Base-by-base conservation (phyloP, 2,113 vertebrate species). In the Eleginops maclovinus region DNA sequence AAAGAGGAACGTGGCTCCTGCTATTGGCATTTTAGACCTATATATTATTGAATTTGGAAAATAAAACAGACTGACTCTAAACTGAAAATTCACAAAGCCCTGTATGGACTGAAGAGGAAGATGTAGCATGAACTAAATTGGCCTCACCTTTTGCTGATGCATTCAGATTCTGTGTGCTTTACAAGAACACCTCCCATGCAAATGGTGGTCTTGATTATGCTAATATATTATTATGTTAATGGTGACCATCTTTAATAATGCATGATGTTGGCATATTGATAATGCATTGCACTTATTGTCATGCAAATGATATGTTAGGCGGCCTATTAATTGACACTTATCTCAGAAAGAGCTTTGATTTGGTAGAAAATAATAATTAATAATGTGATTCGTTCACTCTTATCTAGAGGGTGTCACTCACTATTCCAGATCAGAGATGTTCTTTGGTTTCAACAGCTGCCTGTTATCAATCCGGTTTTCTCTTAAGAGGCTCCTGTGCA, bases 201-300 rank as follows among this genome's bases (percentile, higher is more conserved):
- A 92, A 93, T 92, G 50, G 46, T 51, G 53, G 62, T 72, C 82
- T 84, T 92, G 87, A 93, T 93, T 93, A 93, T 94, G 92, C 85
- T 74, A 93, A 93, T 93, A 72, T 82, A 90, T 89, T 61, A 92
- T 89, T 90, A 94, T 93, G 91, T 89, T 92, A 92, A 93, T 93
- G 59, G 51, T 46, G 74, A 17, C 56, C 84, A 85, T 89, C 86
- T 90, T 94, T 92, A 94, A 93, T 93, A 91, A 93, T 92, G 90
- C 89, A 94, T 92, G 92, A 91, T 87, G 88, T 81, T 86, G 91
- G 88, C 87, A 92, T 94, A 93, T 91, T 93, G 91, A 91, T 87
- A 92, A 93, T 74, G 69, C 84, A 74, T 81, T 81, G 93, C 89
- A 85, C 88, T 73, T 73, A 88, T 91, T 91, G 71, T 87, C 82